These are phyloP conservation scores for Pristionchus maxplancki DNA, from an alignment of 2,888 invertebrate species.

Conservation along the genomic window DNA sequence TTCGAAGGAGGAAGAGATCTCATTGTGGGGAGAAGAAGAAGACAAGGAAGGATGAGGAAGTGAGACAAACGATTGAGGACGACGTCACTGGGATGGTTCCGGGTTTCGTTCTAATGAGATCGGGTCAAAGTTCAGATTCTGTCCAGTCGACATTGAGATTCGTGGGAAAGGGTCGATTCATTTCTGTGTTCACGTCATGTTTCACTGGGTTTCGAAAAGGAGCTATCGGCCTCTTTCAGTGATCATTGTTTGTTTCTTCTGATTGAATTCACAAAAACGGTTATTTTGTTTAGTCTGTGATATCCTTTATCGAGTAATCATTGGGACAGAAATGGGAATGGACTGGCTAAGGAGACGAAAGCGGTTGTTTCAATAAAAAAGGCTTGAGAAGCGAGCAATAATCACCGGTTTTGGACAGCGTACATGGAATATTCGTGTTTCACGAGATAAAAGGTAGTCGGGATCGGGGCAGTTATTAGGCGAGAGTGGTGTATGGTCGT, in stretches of 20 bases:
- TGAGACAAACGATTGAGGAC: background rate
- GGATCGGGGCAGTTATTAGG: slow-evolving; percentile 16
- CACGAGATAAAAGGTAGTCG: slow-evolving; percentile 15
- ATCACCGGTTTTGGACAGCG: slow-evolving; percentile 28
- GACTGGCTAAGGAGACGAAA: slow-evolving; percentile 10
- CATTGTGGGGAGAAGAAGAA: background rate
- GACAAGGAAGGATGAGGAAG: background rate
- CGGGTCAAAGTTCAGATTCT: background rate
- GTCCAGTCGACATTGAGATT: too few relatives aligned
- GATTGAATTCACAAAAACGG: too few relatives aligned
- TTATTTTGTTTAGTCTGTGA: background rate
- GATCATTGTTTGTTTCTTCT: background rate
- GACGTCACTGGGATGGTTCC: slow-evolving; percentile 12
- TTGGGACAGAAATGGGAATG: background rate
- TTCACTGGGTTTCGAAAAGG: background rate
- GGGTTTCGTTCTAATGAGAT: background rate
- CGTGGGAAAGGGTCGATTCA: too few relatives aligned
- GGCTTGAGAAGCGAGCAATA: slow-evolving; percentile 15
- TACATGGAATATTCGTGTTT: slow-evolving; percentile 30
- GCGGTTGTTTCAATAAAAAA: background rate
- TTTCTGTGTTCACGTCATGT: too few relatives aligned
- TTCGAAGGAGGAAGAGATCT: background rate
- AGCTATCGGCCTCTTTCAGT: background rate
- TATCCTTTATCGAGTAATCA: slow-evolving; percentile 24
- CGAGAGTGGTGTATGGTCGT: background rate